Percentiles rank a stretch among this genome's conserved stretches.
These are phyloP conservation scores for Dicranocentrus wangi DNA, from an alignment of 2,888 invertebrate species.

Conservation along the genomic window DNA sequence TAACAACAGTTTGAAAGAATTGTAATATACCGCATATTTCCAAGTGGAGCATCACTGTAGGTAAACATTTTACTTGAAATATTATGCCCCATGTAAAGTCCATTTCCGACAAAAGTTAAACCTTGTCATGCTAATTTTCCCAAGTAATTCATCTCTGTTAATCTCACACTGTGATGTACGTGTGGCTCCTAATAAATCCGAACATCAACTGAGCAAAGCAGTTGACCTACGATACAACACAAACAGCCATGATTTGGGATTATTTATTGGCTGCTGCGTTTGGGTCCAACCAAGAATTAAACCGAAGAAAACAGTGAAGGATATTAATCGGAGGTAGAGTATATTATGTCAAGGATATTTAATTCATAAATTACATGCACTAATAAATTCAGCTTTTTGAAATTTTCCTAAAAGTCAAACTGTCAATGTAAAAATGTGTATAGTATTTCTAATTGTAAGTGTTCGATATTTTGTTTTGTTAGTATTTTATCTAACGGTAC, in stretches of 20 bases:
- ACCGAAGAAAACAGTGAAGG: background rate
- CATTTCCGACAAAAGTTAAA: constrained; percentile 54
- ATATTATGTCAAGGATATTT: constrained; percentile 4
- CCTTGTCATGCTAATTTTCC: constrained; percentile 60
- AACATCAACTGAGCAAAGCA: background rate
- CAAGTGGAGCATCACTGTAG: background rate
- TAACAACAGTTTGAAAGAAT: background rate
- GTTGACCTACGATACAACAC: too few relatives aligned
- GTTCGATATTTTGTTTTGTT: too few relatives aligned
- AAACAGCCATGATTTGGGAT: constrained; percentile 14
- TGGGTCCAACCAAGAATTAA: background rate
- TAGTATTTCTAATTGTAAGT: too few relatives aligned
- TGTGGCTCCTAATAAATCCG: constrained; percentile 53
- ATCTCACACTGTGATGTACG: constrained; percentile 58
- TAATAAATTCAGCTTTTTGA: too few relatives aligned
- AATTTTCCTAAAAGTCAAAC: too few relatives aligned
- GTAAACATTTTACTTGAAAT: constrained; percentile 1
- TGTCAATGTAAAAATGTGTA: too few relatives aligned
- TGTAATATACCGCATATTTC: background rate
- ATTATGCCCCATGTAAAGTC: constrained; percentile 6
- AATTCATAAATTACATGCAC: too few relatives aligned
- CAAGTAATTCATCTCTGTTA: constrained; percentile 63
- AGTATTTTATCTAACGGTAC: too few relatives aligned
- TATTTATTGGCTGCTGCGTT: constrained; percentile 29
- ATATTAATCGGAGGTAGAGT: background rate